Percentiles rank a stretch among this genome's conserved stretches.
Evolutionary conservation across 2,797 vertebrate genomes (phyloP).

Genomic region (Schizopygopsis pylzovi): DNA sequence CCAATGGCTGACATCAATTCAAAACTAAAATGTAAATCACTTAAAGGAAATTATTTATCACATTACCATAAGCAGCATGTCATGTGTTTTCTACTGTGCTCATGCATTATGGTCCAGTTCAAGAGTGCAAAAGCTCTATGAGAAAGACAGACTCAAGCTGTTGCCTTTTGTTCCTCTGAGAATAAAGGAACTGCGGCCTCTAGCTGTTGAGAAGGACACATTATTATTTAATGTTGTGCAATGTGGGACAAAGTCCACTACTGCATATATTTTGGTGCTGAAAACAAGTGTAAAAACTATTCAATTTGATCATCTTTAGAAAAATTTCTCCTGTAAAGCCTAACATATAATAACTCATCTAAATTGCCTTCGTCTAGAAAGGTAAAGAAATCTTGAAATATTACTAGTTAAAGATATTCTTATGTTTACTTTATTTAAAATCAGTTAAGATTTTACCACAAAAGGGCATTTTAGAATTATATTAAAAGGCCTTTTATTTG

Average conservation of each 20-base stretch:
- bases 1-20: not conserved
- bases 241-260: not conserved
- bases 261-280: not conserved
- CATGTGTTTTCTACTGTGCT: constrained; percentile 31
- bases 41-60: not conserved
- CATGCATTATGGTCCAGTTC: constrained; percentile 23
- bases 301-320: not conserved
- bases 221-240: not conserved
- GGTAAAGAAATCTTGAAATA: not conserved
- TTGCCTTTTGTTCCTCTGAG: constrained; percentile 22
- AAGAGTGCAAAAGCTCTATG: constrained; percentile 7
- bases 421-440: too few species aligned
- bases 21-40: not conserved
- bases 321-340: not conserved
- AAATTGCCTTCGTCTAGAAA: not conserved
- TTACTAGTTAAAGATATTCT: not conserved
- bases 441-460: not conserved
- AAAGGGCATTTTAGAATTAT: not conserved
- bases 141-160: not conserved
- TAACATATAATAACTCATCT: not conserved
- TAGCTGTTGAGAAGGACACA: constrained; percentile 21
- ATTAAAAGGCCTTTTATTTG: not conserved
- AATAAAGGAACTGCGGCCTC: constrained; percentile 25
- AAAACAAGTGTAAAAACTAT: not conserved
- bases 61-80: constrained; percentile 11